These are phyloP conservation scores for Pomatostomus ruficeps DNA, from an alignment of 2,113 vertebrate species.

Conservation along the genomic window DNA sequence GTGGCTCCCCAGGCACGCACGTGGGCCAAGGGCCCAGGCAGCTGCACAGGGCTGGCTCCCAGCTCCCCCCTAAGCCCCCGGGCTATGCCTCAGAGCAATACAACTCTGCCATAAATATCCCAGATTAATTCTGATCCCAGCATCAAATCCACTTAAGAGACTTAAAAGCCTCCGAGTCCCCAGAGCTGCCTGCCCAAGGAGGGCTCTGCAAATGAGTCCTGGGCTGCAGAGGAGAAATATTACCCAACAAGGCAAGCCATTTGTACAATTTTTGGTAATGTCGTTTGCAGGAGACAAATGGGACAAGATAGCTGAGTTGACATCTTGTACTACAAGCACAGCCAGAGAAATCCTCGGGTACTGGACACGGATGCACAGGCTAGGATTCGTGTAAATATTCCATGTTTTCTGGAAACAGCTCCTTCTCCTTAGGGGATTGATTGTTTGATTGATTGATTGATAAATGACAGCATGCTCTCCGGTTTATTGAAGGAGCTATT, in stretches of 20 bases:
- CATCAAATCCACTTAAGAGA: constrained; percentile 74
- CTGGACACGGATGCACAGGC: neutral
- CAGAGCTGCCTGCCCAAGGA: constrained; percentile 33
- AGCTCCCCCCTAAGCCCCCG: neutral
- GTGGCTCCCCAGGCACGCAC: neutral
- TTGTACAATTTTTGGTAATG: constrained; percentile 47
- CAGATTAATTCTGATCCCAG: constrained; percentile 70
- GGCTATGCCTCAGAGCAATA: constrained; percentile 42
- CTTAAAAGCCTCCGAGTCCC: constrained; percentile 57
- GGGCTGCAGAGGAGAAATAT: constrained; percentile 11
- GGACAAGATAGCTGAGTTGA: neutral
- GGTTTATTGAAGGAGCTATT: neutral
- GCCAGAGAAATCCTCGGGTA: neutral
- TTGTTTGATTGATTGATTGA: neutral
- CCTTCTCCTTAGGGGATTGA: neutral
- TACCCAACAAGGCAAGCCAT: constrained; percentile 40
- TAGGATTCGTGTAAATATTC: neutral
- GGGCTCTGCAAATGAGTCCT: constrained; percentile 10
- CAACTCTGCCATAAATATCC: constrained; percentile 73
- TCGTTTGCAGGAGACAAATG: constrained; percentile 22
- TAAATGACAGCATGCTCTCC: neutral
- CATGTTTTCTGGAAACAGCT: neutral
- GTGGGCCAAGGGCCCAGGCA: neutral
- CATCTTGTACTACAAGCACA: neutral
- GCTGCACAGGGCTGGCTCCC: neutral